Conservation (phyloP, 2,797 vertebrate genomes). For the Cichlasoma orientale region DNA sequence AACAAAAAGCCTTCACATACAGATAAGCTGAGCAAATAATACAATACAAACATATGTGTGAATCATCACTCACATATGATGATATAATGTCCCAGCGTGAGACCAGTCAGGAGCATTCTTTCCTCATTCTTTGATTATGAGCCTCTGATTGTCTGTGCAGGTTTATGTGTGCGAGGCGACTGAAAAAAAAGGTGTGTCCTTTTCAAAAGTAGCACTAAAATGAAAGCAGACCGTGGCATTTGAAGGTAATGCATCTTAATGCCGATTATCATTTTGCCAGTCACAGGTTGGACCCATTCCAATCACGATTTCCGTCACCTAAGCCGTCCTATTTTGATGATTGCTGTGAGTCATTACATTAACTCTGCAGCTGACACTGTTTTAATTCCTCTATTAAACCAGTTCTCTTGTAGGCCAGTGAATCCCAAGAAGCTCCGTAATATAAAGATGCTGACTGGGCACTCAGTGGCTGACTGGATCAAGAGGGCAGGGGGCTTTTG, state of each 20-base stretch:
- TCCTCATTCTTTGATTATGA: constrained; percentile 25
- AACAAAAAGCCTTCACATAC: constrained; percentile 50
- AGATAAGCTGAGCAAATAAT: constrained; percentile 55
- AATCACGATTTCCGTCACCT: constrained; percentile 24
- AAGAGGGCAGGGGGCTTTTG: constrained; percentile 15
- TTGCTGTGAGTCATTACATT: constrained; percentile 64
- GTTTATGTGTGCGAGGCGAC: neutral
- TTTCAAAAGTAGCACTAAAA: constrained; percentile 11
- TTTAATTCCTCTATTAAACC: constrained; percentile 51
- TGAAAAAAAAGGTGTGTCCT: constrained; percentile 42
- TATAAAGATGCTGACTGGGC: constrained; percentile 48
- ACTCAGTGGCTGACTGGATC: constrained; percentile 16
- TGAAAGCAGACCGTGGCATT: constrained; percentile 17
- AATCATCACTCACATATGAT: constrained; percentile 52
- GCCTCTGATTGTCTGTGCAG: constrained; percentile 18
- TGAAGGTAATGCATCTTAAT: constrained; percentile 17
- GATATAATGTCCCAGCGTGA: constrained; percentile 35
- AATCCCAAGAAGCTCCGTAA: constrained; percentile 46
- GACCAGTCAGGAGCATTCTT: constrained; percentile 8
- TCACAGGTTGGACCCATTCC: constrained; percentile 38
- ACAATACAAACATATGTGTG: constrained; percentile 58
- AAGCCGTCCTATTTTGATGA: constrained; percentile 31
- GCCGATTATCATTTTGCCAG: constrained; percentile 21
- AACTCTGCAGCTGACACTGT: constrained; percentile 42
- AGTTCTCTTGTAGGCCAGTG: constrained; percentile 23